Conservation (phyloP, 2,888 invertebrate species). For the Synergus itoensis region DNA sequence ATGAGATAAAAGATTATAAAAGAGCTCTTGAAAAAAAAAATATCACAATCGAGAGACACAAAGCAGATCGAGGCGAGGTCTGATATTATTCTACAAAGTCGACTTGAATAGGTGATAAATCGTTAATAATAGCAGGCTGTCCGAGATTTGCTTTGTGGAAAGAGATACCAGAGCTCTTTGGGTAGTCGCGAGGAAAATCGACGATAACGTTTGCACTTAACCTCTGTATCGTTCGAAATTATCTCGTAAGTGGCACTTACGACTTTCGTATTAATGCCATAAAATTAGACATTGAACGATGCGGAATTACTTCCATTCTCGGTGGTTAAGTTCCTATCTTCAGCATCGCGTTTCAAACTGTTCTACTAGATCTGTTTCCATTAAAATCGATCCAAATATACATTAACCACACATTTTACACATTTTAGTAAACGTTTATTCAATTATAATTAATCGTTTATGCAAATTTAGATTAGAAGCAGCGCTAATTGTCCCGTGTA, state of each 20-base stretch:
- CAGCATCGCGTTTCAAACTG: too few relatives aligned
- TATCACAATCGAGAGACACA: background rate
- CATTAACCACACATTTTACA: too few relatives aligned
- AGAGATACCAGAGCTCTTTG: background rate
- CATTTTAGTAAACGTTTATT: too few relatives aligned
- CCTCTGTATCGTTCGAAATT: background rate
- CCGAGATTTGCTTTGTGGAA: constrained; percentile 37
- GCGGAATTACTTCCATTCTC: too few relatives aligned
- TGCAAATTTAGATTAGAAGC: too few relatives aligned
- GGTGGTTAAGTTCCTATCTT: too few relatives aligned
- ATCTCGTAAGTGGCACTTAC: background rate
- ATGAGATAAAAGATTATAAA: too few relatives aligned
- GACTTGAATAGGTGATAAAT: constrained; percentile 49
- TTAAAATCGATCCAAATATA: too few relatives aligned
- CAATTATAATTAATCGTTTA: too few relatives aligned
- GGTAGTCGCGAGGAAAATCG: background rate
- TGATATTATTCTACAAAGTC: constrained; percentile 48
- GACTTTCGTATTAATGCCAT: background rate
- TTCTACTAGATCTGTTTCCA: too few relatives aligned
- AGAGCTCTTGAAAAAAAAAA: too few relatives aligned
- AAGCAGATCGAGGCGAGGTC: background rate
- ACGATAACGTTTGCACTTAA: background rate
- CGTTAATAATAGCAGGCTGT: constrained; percentile 46
- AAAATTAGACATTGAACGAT: background rate
- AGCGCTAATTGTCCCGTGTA: background rate